Evolutionary conservation across 1,140 invertebrate genomes (phyloP).

Genomic region (Drosophila ogumai): DNA sequence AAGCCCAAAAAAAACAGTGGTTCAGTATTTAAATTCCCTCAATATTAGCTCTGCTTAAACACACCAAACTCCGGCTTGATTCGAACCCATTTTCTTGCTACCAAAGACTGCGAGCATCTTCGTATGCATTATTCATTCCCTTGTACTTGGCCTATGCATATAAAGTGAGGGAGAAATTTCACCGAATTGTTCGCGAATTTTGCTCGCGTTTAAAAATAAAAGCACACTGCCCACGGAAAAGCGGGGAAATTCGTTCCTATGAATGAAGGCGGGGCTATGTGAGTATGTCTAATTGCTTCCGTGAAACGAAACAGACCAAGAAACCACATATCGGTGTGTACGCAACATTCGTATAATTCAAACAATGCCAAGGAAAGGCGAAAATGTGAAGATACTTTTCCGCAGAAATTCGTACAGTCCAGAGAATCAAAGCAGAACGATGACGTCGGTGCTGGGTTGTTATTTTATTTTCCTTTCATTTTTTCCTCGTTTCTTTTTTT

Average conservation of each 20-base stretch:
- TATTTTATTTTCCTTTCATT: slow-evolving; percentile 6
- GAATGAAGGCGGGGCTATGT: slow-evolving; percentile 37
- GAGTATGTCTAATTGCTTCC: slow-evolving; percentile 70
- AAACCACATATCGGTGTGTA: slow-evolving; percentile 14
- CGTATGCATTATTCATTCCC: slow-evolving; percentile 48
- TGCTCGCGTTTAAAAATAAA: slow-evolving; percentile 42
- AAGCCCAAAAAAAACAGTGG: background rate
- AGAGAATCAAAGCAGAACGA: slow-evolving; percentile 21
- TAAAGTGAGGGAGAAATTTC: slow-evolving; percentile 35
- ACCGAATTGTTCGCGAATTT: slow-evolving; percentile 18
- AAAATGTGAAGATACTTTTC: slow-evolving; percentile 29
- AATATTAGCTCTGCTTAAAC: slow-evolving; percentile 13
- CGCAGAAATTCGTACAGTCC: slow-evolving; percentile 8
- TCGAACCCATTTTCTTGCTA: slow-evolving; percentile 31
- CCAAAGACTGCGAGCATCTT: slow-evolving; percentile 5
- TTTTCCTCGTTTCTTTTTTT: background rate
- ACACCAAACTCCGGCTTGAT: slow-evolving; percentile 18
- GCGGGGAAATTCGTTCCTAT: slow-evolving; percentile 38
- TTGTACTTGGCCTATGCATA: slow-evolving; percentile 52
- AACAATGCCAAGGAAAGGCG: slow-evolving; percentile 35
- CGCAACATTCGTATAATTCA: slow-evolving; percentile 38
- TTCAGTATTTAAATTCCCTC: slow-evolving; percentile 18
- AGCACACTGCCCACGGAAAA: slow-evolving; percentile 7
- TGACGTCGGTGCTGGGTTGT: slow-evolving; percentile 24
- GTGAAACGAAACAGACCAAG: slow-evolving; percentile 58